A percentile compares a stretch with the other conserved stretches of the same genome.
phyloP scores from a whole-genome alignment of 64 coral and sea anemone species.

The Anthopleura sola region DNA sequence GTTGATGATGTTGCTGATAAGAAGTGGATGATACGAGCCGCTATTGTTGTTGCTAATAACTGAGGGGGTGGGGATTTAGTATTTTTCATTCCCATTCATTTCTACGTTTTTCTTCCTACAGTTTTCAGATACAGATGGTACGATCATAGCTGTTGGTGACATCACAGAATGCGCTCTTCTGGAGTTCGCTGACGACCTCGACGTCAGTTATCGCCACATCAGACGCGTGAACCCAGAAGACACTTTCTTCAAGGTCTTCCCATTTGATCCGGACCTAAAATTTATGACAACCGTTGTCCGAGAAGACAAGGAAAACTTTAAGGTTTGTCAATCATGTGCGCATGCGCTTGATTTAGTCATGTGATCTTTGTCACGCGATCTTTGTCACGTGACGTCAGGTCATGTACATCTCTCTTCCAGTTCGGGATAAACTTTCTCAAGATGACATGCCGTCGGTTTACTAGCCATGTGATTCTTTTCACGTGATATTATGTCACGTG shows the following conservation, averaged over 20 bases:
- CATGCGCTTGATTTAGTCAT: background rate
- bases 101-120: background rate
- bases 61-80: too few species aligned
- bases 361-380: background rate
- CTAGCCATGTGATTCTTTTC: background rate
- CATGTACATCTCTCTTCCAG: too few species aligned
- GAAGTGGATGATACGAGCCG: too few species aligned
- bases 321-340: background rate
- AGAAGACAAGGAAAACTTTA: background rate
- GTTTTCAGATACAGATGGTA: background rate
- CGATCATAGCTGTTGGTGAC: constrained; percentile 26
- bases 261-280: constrained; percentile 25
- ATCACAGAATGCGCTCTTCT: constrained; percentile 61
- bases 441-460: too few species aligned
- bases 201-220: constrained; percentile 30
- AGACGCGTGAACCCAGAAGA: constrained; percentile 41
- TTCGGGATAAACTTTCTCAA: background rate
- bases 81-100: too few species aligned
- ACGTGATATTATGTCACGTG: too few species aligned
- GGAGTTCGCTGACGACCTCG: constrained; percentile 39
- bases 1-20: too few species aligned
- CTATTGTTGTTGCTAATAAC: too few species aligned
- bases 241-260: constrained; percentile 40
- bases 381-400: background rate
- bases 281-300: constrained; percentile 52